Evolutionary conservation across 2,888 invertebrate genomes (phyloP).

Genomic region (Sarcophaga caerulescens): DNA sequence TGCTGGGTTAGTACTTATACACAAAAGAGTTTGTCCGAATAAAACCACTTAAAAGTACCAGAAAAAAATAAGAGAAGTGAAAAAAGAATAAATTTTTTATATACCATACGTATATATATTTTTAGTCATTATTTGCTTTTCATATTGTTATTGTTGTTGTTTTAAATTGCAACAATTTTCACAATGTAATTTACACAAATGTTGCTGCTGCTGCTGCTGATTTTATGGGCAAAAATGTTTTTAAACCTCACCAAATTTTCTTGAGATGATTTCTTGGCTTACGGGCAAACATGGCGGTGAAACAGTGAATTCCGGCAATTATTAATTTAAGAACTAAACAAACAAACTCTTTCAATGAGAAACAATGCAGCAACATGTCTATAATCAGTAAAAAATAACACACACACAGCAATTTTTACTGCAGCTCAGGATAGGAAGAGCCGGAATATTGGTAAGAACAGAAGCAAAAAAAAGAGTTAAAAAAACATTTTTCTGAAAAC

Average conservation of each 20-base stretch:
- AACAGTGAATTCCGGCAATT: constrained; percentile 67
- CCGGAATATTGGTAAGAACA: not conserved
- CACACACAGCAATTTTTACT: not conserved
- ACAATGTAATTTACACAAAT: constrained; percentile 65
- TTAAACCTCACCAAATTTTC: constrained; percentile 28
- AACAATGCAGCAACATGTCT: constrained; percentile 49
- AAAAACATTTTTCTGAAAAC: not conserved
- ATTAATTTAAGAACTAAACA: constrained; percentile 49
- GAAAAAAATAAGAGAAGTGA: not conserved
- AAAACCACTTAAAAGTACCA: constrained; percentile 24
- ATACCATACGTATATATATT: not conserved
- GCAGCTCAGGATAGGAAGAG: not conserved
- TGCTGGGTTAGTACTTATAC: too few species aligned
- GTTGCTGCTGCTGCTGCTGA: constrained; percentile 59
- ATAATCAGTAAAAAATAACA: constrained; percentile 29
- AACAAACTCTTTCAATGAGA: not conserved
- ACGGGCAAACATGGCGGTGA: constrained; percentile 52
- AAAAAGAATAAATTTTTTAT: not conserved
- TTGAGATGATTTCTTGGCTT: constrained; percentile 57
- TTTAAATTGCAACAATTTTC: constrained; percentile 58
- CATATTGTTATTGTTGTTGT: constrained; percentile 3
- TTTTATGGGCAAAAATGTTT: constrained; percentile 46
- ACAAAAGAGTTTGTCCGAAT: too few species aligned
- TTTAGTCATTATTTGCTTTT: constrained; percentile 31
- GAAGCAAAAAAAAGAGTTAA: not conserved